Conservation (phyloP, 2,797 vertebrate genomes). For the Poeciliopsis paucimaculata region DNA sequence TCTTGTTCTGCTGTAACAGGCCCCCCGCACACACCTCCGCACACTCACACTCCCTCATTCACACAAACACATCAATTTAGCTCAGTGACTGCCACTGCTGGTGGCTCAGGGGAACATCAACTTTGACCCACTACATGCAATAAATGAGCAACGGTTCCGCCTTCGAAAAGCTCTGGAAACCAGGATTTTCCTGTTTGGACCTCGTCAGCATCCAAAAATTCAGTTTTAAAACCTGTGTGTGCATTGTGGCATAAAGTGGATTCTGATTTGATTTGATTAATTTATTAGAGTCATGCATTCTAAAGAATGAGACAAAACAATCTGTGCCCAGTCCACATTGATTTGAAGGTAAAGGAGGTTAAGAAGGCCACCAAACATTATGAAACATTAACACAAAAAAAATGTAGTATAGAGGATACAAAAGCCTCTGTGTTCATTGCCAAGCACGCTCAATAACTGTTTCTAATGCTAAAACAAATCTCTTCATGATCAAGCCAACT, state of each 20-base stretch:
- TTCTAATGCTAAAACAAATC: no score
- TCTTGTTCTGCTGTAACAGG: conserved; percentile 8
- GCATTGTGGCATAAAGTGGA: not conserved
- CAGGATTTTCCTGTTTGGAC: not conserved
- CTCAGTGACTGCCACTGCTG: conserved; percentile 3
- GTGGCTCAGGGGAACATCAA: conserved; percentile 3
- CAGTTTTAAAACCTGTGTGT: not conserved
- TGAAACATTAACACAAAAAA: no score
- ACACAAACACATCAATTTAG: conserved; percentile 9
- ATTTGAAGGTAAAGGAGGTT: no score
- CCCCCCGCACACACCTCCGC: not conserved
- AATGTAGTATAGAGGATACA: no score
- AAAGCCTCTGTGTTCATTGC: no score
- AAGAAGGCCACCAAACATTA: no score
- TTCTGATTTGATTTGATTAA: no score
- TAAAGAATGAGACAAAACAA: no score
- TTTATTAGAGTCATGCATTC: no score
- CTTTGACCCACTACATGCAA: conserved; percentile 9
- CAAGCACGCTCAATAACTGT: no score
- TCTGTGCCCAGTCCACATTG: no score
- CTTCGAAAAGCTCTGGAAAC: not conserved
- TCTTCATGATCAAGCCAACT: no score
- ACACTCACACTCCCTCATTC: not conserved
- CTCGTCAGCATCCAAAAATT: not conserved
- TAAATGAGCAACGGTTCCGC: not conserved